These are phyloP conservation scores for Calycopis cecrops DNA, from an alignment of 1,140 invertebrate genomes.

Conservation along the genomic window DNA sequence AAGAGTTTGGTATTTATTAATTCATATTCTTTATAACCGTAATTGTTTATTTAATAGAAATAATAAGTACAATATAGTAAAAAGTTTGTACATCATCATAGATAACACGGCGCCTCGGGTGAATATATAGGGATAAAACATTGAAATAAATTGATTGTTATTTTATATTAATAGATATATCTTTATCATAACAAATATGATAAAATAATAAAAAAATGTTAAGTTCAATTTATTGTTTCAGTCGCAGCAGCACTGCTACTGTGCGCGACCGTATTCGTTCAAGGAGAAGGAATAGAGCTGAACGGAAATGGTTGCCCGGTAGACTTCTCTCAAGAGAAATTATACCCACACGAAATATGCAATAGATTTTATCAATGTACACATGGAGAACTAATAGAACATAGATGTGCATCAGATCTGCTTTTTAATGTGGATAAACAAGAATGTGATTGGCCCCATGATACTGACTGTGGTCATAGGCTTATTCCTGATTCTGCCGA, in stretches of 20 bases:
- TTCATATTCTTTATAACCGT: too few relatives aligned
- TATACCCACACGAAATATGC: constrained; percentile 37
- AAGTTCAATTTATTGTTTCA: constrained; percentile 35
- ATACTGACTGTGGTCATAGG: constrained; percentile 38
- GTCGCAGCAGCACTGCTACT: constrained; percentile 39
- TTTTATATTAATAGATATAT: too few relatives aligned
- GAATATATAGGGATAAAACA: too few relatives aligned
- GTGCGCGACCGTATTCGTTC: constrained; percentile 36
- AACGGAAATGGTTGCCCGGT: constrained; percentile 28
- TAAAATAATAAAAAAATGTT: too few relatives aligned
- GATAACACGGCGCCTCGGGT: too few relatives aligned
- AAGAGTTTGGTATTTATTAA: too few relatives aligned
- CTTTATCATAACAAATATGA: too few relatives aligned
- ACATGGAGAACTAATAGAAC: constrained; percentile 31
- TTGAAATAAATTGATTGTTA: too few relatives aligned
- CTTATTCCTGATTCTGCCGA: constrained; percentile 24
- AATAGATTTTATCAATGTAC: constrained; percentile 46
- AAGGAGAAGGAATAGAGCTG: constrained; percentile 23
- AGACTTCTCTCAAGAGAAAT: constrained; percentile 25
- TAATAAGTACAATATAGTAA: too few relatives aligned
- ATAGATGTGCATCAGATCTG: constrained; percentile 30
- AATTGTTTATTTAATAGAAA: too few relatives aligned
- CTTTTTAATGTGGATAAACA: constrained; percentile 32
- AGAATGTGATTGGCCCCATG: constrained; percentile 37
- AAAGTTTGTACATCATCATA: too few relatives aligned